A percentile compares a stretch with the other conserved stretches of the same genome.
These are phyloP conservation scores for Vulpes lagopus DNA, from an alignment of 2,113 vertebrate genomes.

Conservation along the genomic window DNA sequence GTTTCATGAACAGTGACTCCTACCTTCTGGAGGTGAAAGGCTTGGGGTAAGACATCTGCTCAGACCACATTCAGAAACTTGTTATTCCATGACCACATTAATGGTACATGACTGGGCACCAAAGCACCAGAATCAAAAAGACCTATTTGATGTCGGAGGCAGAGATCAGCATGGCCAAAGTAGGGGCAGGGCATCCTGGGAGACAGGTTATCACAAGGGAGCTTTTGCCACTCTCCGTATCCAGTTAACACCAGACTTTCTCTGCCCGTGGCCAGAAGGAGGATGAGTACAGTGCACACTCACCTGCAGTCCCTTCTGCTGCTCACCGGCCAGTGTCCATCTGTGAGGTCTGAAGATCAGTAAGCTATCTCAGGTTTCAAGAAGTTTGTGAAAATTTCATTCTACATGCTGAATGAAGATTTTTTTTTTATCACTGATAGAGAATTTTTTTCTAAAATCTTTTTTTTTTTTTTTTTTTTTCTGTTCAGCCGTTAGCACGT, in stretches of 20 bases:
- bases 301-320: neutral
- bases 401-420: neutral
- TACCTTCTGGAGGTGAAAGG: slow-evolving; percentile 82
- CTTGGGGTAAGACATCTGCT: slow-evolving; percentile 88
- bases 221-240: slow-evolving; percentile 92
- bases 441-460: neutral
- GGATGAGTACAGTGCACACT: fast-evolving
- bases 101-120: slow-evolving; percentile 92
- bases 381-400: neutral
- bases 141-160: slow-evolving; percentile 94
- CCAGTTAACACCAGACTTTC: slow-evolving; percentile 91
- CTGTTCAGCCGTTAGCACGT: neutral
- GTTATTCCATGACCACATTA: slow-evolving; percentile 92
- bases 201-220: slow-evolving; percentile 92
- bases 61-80: slow-evolving; percentile 94
- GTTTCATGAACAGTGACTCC: slow-evolving; percentile 86
- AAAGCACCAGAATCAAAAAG: slow-evolving; percentile 95
- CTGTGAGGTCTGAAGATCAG: neutral
- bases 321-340: neutral
- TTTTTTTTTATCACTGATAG: neutral
- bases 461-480: neutral
- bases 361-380: neutral
- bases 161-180: slow-evolving; percentile 95
- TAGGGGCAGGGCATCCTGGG: slow-evolving; percentile 90
- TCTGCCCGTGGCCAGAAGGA: neutral